Percentiles rank a stretch among this genome's conserved stretches.
phyloP scores from a whole-genome alignment of 2,797 vertebrate species.

The Siniperca scherzeri region DNA sequence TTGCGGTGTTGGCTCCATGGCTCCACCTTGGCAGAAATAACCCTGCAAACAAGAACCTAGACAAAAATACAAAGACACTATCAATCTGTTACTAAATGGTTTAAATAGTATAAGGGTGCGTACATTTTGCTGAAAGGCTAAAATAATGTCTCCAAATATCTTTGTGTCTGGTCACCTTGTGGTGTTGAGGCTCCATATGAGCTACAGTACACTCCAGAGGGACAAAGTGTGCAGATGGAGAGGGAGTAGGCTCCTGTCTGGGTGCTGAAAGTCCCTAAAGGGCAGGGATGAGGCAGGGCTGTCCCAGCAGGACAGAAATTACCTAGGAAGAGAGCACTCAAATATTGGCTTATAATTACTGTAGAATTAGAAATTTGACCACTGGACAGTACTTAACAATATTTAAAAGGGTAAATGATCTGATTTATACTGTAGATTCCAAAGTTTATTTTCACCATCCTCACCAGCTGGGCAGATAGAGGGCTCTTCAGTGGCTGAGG shows the following conservation, averaged over 20 bases:
- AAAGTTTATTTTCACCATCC: slow-evolving; percentile 11
- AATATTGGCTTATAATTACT: neutral
- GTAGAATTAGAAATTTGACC: neutral
- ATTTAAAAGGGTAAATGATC: slow-evolving; percentile 5
- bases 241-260: slow-evolving; percentile 82
- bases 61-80: neutral
- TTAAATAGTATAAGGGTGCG: neutral
- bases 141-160: neutral
- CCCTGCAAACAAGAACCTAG: slow-evolving; percentile 90
- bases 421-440: neutral
- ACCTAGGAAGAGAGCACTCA: slow-evolving; percentile 78
- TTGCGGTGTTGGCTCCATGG: slow-evolving; percentile 83
- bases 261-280: slow-evolving; percentile 87
- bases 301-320: slow-evolving; percentile 88
- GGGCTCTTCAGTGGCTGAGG: slow-evolving; percentile 84
- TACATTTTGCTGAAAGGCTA: neutral
- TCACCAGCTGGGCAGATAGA: slow-evolving; percentile 89
- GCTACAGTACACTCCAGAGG: slow-evolving; percentile 88
- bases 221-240: slow-evolving; percentile 88
- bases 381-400: neutral
- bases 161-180: slow-evolving; percentile 83
- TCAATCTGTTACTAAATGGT: neutral
- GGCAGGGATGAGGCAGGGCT: slow-evolving; percentile 86
- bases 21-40: slow-evolving; percentile 91
- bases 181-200: slow-evolving; percentile 88